Conservation (phyloP, 2,888 invertebrate species). For the Colletes collaris region DNA sequence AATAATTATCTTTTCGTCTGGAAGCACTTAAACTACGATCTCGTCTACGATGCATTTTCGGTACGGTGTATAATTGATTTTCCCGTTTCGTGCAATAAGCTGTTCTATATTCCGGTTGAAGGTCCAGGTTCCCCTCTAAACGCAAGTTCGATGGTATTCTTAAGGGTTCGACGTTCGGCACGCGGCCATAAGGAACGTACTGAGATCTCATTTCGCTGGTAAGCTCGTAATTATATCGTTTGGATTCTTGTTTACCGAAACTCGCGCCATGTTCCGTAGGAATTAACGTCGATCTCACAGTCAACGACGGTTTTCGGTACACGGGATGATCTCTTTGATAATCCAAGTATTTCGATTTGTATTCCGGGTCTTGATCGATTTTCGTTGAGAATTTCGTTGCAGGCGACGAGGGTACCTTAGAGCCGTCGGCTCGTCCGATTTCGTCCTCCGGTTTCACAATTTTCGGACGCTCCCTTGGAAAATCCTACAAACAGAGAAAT, state of each 20-base stretch:
- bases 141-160: conserved; percentile 80
- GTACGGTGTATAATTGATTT: conserved; percentile 50
- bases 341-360: conserved; percentile 79
- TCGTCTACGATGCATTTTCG: conserved; percentile 66
- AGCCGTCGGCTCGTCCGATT: conserved; percentile 79
- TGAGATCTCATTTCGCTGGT: conserved; percentile 76
- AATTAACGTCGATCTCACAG: conserved; percentile 64
- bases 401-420: conserved; percentile 72
- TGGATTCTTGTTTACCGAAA: conserved; percentile 36
- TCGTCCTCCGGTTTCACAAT: conserved; percentile 81
- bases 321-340: conserved; percentile 71
- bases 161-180: conserved; percentile 76
- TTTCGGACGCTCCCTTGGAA: conserved; percentile 83
- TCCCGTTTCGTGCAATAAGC: conserved; percentile 77
- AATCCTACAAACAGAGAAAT: conserved; percentile 74
- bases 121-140: conserved; percentile 81
- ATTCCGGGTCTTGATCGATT: conserved; percentile 82
- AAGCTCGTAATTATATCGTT: conserved; percentile 58
- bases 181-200: conserved; percentile 75
- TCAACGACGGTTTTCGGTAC: conserved; percentile 72
- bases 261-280: conserved; percentile 59
- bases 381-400: conserved; percentile 73
- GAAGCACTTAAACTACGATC: conserved; percentile 76
- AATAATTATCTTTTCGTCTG: conserved; percentile 74
- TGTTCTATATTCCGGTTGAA: conserved; percentile 84